phyloP scores from a whole-genome alignment of 64 coral and sea anemone genomes.

The Platygyra sinensis region DNA sequence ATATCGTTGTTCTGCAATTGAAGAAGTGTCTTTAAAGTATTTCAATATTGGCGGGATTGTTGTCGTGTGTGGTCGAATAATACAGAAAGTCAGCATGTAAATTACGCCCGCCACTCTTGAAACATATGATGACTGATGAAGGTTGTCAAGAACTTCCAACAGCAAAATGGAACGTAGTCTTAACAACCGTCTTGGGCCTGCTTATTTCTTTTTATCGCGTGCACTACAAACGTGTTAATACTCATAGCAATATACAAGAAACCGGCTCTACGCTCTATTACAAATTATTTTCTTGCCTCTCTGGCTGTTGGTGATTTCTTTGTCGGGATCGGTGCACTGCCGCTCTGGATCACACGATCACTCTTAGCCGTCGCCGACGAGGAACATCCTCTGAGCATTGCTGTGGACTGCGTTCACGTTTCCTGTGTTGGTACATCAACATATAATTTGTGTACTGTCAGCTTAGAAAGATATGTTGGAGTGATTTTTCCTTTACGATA shows the following conservation, averaged over 20 bases:
- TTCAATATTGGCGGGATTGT: too few relatives aligned
- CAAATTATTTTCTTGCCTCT: slow-evolving; percentile 34
- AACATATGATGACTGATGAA: background rate
- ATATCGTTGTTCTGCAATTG: too few relatives aligned
- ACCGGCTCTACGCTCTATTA: background rate
- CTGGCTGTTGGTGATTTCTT: slow-evolving; percentile 25
- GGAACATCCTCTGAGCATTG: background rate
- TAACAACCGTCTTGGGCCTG: background rate
- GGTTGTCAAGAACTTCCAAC: background rate
- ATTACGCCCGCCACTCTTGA: too few relatives aligned
- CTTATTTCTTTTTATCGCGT: slow-evolving; percentile 2
- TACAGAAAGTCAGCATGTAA: too few relatives aligned
- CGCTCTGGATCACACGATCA: slow-evolving; percentile 4
- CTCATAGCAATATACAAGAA: slow-evolving; percentile 13
- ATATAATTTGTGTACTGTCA: slow-evolving; percentile 30
- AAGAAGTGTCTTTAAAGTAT: too few relatives aligned
- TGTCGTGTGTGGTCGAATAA: too few relatives aligned
- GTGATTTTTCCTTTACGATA: slow-evolving; percentile 23
- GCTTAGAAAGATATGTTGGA: slow-evolving; percentile 23
- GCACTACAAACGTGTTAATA: slow-evolving; percentile 22
- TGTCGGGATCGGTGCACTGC: slow-evolving; percentile 1
- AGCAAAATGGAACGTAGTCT: slow-evolving; percentile 7
- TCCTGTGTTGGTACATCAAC: slow-evolving; percentile 7
- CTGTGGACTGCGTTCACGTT: slow-evolving; percentile 11
- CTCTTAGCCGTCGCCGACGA: background rate